Evolutionary conservation across 2,888 invertebrate genomes (phyloP), one percentile per base, ranked within the genome.

Genomic region (Ypsolopha sequella): DNA sequence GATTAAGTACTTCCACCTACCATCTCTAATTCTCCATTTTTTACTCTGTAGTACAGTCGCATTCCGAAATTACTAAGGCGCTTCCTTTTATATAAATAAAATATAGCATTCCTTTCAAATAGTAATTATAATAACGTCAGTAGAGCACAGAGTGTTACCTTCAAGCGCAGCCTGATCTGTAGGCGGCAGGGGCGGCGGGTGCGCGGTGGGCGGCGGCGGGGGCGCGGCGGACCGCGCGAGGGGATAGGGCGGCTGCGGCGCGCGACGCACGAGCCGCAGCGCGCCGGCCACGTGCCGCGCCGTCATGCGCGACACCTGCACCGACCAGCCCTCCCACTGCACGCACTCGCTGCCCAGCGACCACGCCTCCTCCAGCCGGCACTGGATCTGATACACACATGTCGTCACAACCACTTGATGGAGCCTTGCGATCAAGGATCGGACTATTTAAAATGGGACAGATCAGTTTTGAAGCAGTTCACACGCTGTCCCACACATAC

Each of bases 281-380:
- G 63, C 58, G 55, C 60, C 66, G 61, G 60, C 24, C 24, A 4
- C 74, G 65, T 92, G 89, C 64, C 93, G 88, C 51, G 91, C 89
- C 48, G 92, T 92, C 62, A 93, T 81, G 71, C 91, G 92, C 61
- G 89, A 91, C 68, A 94, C 92, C 66, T 93, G 92, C 53, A 94
- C 92, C 43, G 91, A 89, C 65, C 93, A 94, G 0, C 93, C 93
- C 13, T 51, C 53, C 8, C 47, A 52, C 14, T 47, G 38, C 24
- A 55, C 38, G 8, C 51, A 39, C 11, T 52, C 64, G 24, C 43
- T 50, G 49, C 70, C 67, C 0, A 87, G 88, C 24, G 91, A 89
- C 93, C 94, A 95, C n/a, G 93, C 91, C 69, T 93, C 93, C 76
- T 95, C 95, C 57, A 95, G 89, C 50, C 91, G 82, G 65, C 94